phyloP scores from a whole-genome alignment of 2,888 invertebrate genomes.

The Sturmia bella region DNA sequence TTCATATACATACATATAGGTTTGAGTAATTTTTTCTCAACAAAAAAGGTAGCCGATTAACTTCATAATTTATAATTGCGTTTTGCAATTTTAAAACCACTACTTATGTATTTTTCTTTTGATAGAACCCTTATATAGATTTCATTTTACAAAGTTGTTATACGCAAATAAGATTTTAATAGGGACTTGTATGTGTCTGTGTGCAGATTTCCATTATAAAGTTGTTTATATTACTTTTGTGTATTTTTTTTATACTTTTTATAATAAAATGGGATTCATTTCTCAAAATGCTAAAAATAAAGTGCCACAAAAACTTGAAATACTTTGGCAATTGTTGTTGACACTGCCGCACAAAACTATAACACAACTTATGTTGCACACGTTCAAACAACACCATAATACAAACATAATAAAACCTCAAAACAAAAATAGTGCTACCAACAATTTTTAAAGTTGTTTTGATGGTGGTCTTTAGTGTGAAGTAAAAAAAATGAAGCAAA shows the following conservation, averaged over 20 bases:
- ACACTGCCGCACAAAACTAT: slow-evolving; percentile 53
- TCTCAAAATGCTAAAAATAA: slow-evolving; percentile 47
- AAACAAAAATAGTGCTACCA: slow-evolving; percentile 35
- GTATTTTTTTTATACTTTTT: not conserved
- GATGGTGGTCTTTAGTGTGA: slow-evolving; percentile 23
- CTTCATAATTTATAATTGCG: no score
- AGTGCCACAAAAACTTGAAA: slow-evolving; percentile 42
- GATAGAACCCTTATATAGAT: not conserved
- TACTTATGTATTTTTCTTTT: no score
- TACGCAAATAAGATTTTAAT: not conserved
- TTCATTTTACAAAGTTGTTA: slow-evolving; percentile 9
- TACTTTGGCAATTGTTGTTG: slow-evolving; percentile 55
- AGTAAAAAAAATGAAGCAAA: not conserved
- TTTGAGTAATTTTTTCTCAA: no score
- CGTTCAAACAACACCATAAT: slow-evolving; percentile 28
- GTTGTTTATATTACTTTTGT: not conserved
- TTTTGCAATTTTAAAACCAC: no score
- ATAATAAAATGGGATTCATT: slow-evolving; percentile 39
- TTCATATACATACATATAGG: no score
- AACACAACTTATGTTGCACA: slow-evolving; percentile 53
- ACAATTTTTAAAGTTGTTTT: slow-evolving; percentile 32
- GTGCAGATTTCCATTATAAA: slow-evolving; percentile 18
- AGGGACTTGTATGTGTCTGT: slow-evolving; percentile 9
- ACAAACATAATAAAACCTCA: slow-evolving; percentile 14
- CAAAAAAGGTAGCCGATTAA: no score